Evolutionary conservation across 2,888 invertebrate species (phyloP), one percentile per base, ranked within the genome.

Genomic region (Tupiocoris notatus): DNA sequence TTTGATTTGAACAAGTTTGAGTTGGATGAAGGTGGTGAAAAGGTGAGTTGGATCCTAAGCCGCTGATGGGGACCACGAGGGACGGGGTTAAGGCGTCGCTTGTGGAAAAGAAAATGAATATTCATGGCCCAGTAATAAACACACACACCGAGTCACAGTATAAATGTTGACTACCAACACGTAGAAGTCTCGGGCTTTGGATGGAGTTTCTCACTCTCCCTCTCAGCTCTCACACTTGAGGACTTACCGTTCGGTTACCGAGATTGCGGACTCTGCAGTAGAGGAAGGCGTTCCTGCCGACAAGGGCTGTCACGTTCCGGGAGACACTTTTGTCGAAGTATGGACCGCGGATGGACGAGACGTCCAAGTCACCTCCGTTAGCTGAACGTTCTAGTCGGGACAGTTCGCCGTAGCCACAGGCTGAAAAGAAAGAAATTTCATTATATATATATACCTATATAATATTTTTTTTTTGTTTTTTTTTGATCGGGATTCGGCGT

Each of bases 231-330:
- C n/a, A n/a, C n/a, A n/a, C n/a, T n/a, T n/a, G n/a, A n/a, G 39
- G 39, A 70, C 73, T 73, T 82, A 92, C 92, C 86, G 92, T 92
- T 84, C 91, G 87, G 82, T 92, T 91, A 58, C 91, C 92, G 79
- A 92, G 87, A 83, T 91, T 91, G 81, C 90, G 88, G 18, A 92
- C 90, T 79, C 91, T 87, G 86, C 92, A 92, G 83, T 89, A 91
- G 78, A 92, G 86, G 82, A 90, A 89, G 1, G 92, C 90, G 1
- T 91, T 91, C 84, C 91, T 91, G 25, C 91, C 92, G 12, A 92
- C 92, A 17, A 92, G 85, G 0, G 92, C 91, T 18, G 92, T 92
- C 77, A 92, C 91, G 82, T 92, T 92, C 81, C 88, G 89, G 54
- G 91, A 91, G 78, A 89, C 91, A 0, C 88, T 86, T 75, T 89